Evolutionary conservation across 1,140 invertebrate species (phyloP), one percentile per base, ranked within the genome.

Genomic region (Trichonephila inaurata): DNA sequence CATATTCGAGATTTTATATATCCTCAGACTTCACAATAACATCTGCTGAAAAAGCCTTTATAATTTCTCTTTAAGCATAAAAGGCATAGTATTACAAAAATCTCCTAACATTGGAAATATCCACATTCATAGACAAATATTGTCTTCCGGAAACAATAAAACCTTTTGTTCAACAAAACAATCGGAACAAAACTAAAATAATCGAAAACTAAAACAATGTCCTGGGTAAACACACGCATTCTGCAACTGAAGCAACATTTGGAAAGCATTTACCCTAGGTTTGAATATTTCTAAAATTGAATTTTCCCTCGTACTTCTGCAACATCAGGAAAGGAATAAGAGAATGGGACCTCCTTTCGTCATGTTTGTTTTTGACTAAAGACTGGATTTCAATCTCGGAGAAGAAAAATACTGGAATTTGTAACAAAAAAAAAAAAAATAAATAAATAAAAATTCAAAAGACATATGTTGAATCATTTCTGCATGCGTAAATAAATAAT

Each of bases 401-500:
- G 16, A 33, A 28, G 51, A 72, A 28, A 77, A 24, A 77, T 0
- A 69, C 66, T 69, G 0, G 3, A 7, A n/a, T 24, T 7, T 28
- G 28, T 18, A 77, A 40, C 28, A 40, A 77, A 77, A n/a, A n/a
- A n/a, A n/a, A n/a, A n/a, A n/a, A n/a, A n/a, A n/a, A n/a, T n/a
- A n/a, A 24, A 69, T 69, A 72, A 5, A 12, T 24, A n/a, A n/a
- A n/a, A n/a, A n/a, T 33, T 28, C 28, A 18, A 16, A 19, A 40
- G 28, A 51, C 10, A 51, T 51, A 33, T 58, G 10, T n/a, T 58
- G 40, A 58, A 51, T 18, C 16, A n/a, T 14, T 83, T 60, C 44
- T 83, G 7, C 4, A 19, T 28, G 24, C 16, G 69, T 83, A 51
- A 60, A 83, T 83, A 83, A 83, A 58, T 83, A n/a, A 83, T 83